Evolutionary conservation across 30 jellyfish, hydroid and myxozoan species (phyloP), one percentile per base, ranked within the genome.

Genomic region (Pelagia noctiluca): DNA sequence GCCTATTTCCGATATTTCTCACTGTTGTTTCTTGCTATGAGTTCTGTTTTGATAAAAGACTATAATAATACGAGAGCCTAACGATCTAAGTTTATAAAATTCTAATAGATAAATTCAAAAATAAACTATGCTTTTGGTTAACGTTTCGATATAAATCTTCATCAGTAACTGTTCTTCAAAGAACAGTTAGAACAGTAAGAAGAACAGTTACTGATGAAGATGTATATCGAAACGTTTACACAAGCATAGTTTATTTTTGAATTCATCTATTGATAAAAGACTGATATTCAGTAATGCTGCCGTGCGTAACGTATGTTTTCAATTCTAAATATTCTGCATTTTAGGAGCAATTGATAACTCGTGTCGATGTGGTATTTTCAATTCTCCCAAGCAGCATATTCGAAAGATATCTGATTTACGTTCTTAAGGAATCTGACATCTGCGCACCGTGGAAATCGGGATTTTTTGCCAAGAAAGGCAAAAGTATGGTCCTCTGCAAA

Each of bases 371-470:
- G 1, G 54, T 77, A 12, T n/a, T 65, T 2, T 52, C 49, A 18
- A 50, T 57, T 37, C 65, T 81, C 10, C 91, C 91, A 0, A 34
- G 62, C 46, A 68, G 84, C 28, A 57, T 81, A 3, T 48, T 66
- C 22, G 84, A 81, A 50, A 21, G 84, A 50, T 42, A 47, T 8
- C 30, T 81, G 57, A 52, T 81, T 35, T 24, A 69, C 36, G 84
- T 63, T 24, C 84, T 65, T 21, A 69, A 21, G 54, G 28, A 72
- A 10, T n/a, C 91, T 10, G 84, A 48, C 31, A 35, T 81, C 32
- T 81, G 91, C 52, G 28, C 35, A 18, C 78, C 91, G 1, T 81
- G 91, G 91, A 66, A 68, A 70, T 64, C 70, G n/a, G 91, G 91
- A 18, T 67, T 81, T 35, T 52, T 65, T 18, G 60, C 72, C 46